Percentiles rank a stretch among this genome's conserved stretches.
phyloP scores from a whole-genome alignment of 2,797 vertebrate genomes.

The Myripristis murdjan region DNA sequence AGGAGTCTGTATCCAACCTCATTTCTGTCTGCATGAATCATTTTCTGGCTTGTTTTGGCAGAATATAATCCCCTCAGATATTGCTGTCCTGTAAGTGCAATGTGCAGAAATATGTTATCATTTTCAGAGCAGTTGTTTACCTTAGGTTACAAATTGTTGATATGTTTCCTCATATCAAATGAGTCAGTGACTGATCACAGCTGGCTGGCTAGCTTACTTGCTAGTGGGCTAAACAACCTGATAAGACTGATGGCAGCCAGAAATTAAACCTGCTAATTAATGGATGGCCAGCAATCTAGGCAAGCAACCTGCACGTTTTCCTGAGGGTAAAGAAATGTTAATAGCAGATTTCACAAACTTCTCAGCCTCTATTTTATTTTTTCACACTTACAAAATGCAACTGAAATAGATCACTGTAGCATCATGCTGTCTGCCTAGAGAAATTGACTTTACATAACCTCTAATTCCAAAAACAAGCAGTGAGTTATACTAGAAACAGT shows the following conservation, averaged over 20 bases:
- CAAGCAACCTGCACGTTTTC: constrained; percentile 20
- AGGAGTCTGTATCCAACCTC: no score
- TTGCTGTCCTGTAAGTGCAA: no score
- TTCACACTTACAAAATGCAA: constrained; percentile 1
- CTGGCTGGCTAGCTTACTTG: constrained; percentile 56
- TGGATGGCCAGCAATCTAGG: constrained; percentile 10
- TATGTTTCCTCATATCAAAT: constrained; percentile 33
- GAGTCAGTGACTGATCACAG: constrained; percentile 36
- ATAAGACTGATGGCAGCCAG: constrained; percentile 41
- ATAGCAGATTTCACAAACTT: no score
- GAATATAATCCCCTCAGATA: no score
- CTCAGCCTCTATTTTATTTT: no score
- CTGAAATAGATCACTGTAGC: no score
- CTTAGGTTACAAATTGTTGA: constrained; percentile 31
- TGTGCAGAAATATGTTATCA: not conserved
- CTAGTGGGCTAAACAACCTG: constrained; percentile 65
- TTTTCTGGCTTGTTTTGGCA: no score
- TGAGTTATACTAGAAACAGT: no score
- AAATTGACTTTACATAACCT: no score
- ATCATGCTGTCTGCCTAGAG: no score
- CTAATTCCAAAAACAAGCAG: no score
- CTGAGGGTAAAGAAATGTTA: constrained; percentile 13
- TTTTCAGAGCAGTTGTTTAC: constrained; percentile 26
- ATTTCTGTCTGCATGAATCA: no score
- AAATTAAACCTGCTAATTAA: constrained; percentile 61